Conservation (phyloP, 1,140 invertebrate species). For the Caerostris darwini region DNA sequence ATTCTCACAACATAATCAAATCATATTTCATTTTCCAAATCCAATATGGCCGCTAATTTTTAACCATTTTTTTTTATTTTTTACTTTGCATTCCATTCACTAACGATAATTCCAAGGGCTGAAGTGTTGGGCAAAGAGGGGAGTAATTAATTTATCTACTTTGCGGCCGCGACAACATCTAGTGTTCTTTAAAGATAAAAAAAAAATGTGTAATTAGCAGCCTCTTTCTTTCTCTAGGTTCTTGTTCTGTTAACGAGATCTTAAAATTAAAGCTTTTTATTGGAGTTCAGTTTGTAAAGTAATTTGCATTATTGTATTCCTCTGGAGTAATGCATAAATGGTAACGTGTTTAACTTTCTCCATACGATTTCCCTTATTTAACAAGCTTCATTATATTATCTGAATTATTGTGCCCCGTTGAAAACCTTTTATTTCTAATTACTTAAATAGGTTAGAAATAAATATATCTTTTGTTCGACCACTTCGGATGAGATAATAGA, state of each 20-base stretch:
- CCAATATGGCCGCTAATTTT: background rate
- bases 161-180: background rate
- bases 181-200: background rate
- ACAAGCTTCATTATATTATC: constrained; percentile 36
- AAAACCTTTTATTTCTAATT: constrained; percentile 53
- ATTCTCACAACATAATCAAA: background rate
- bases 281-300: background rate
- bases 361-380: background rate
- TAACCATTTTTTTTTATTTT: background rate
- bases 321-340: constrained; percentile 6
- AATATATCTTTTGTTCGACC: constrained; percentile 12
- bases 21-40: background rate
- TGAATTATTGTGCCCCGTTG: background rate
- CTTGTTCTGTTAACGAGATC: background rate
- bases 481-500: background rate
- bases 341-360: background rate
- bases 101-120: background rate
- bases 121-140: background rate
- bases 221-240: background rate
- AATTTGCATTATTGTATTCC: background rate
- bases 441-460: constrained; percentile 9
- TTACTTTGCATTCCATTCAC: background rate
- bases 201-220: background rate
- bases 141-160: constrained; percentile 17
- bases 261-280: constrained; percentile 29